These are phyloP conservation scores for Morus bassanus DNA, from an alignment of 2,797 vertebrate species.

Conservation along the genomic window DNA sequence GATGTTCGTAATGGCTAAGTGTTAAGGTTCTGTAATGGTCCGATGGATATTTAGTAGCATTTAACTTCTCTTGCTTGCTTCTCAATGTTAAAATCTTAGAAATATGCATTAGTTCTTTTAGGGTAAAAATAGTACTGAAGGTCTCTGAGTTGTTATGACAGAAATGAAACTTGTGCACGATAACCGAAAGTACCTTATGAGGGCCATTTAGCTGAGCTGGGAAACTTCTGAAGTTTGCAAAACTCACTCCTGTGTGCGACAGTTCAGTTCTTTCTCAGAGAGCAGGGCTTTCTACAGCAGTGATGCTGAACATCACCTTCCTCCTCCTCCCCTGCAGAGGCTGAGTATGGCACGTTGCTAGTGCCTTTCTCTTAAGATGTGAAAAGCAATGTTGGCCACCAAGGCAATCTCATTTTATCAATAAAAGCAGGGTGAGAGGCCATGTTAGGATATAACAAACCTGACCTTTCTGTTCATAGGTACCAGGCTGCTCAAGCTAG, in stretches of 20 bases:
- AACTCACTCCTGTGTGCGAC: neutral
- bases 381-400: neutral
- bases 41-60: neutral
- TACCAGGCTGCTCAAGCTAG: constrained; percentile 37
- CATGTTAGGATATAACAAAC: constrained; percentile 10
- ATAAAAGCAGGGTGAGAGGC: constrained; percentile 29
- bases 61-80: neutral
- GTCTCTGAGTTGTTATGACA: neutral
- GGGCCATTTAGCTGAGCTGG: neutral
- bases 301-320: neutral
- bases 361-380: neutral
- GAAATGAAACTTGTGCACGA: neutral
- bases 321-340: neutral
- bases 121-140: neutral
- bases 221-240: neutral
- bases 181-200: neutral
- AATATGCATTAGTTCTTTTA: neutral
- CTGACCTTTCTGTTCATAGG: constrained; percentile 23
- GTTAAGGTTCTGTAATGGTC: neutral
- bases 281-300: neutral
- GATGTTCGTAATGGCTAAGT: neutral
- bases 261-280: neutral
- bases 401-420: constrained; percentile 13
- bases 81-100: neutral
- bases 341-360: rapidly evolving